phyloP scores from a whole-genome alignment of 2,113 vertebrate species.

The Enhydra lutris region DNA sequence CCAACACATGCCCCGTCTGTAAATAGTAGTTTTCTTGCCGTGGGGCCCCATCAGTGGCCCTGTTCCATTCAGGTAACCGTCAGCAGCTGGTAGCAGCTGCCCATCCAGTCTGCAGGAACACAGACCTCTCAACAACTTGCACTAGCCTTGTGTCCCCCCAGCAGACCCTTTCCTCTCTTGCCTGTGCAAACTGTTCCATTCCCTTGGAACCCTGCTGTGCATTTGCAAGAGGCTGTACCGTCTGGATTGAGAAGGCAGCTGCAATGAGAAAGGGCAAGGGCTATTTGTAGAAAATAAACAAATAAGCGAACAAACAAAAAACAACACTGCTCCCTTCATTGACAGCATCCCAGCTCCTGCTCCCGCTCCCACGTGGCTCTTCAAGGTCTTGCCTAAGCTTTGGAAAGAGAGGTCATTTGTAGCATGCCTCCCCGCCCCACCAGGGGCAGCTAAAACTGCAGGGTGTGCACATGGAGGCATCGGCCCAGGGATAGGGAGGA shows the following conservation, averaged over 20 bases:
- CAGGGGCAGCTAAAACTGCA: neutral
- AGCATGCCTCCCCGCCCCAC: accelerated
- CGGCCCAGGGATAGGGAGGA: neutral
- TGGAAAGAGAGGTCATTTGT: neutral
- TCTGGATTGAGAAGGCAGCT: constrained; percentile 83
- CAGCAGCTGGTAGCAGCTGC: constrained; percentile 12
- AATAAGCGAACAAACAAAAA: neutral
- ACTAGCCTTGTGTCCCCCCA: neutral
- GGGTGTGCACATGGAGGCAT: accelerated
- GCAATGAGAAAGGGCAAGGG: neutral
- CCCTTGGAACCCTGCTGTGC: constrained; percentile 91
- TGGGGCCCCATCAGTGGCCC: neutral
- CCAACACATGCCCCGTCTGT: accelerated
- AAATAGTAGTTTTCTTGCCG: neutral
- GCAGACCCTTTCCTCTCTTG: constrained; percentile 63
- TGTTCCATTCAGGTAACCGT: neutral
- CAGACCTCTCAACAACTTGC: neutral
- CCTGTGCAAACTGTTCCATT: constrained; percentile 92
- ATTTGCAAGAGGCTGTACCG: constrained; percentile 84
- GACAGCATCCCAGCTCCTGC: neutral
- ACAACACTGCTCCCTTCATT: neutral
- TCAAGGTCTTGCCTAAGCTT: neutral
- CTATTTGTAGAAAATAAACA: neutral
- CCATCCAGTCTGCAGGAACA: neutral
- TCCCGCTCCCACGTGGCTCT: no score